Conservation (phyloP, 2,888 invertebrate genomes). For the Tetheella fluctuosa region DNA sequence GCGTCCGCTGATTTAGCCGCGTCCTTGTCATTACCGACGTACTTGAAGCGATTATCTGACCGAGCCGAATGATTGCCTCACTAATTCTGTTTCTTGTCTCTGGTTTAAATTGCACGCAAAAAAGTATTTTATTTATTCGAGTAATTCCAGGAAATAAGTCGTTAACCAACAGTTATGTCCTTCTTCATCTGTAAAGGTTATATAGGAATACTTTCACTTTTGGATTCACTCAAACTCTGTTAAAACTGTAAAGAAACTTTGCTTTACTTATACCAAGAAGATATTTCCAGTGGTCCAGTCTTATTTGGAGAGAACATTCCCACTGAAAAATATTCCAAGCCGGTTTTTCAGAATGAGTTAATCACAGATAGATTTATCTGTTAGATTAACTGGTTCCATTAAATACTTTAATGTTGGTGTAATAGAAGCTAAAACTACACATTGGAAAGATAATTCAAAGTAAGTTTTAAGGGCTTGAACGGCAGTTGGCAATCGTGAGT, state of each 20-base stretch:
- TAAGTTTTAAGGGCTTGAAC: background rate
- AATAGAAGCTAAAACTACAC: background rate
- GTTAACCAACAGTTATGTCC: background rate
- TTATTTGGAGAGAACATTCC: no score
- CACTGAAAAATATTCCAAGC: no score
- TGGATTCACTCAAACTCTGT: background rate
- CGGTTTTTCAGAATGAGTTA: no score
- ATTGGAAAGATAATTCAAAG: background rate
- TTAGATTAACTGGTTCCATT: background rate
- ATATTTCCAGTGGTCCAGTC: no score
- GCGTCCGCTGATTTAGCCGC: constrained; percentile 47
- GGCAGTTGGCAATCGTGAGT: background rate
- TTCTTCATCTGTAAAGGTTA: background rate
- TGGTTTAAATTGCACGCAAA: background rate
- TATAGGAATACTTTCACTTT: background rate
- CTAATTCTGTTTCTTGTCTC: constrained; percentile 17
- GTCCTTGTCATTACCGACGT: constrained; percentile 58
- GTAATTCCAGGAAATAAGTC: constrained; percentile 7
- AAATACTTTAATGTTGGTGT: background rate
- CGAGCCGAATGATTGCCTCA: constrained; percentile 34
- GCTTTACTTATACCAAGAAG: background rate
- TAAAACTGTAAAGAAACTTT: background rate
- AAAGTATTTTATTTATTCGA: constrained; percentile 1
- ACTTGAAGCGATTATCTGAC: constrained; percentile 49
- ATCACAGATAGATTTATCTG: background rate